Evolutionary conservation across 2,113 vertebrate species (phyloP).

Genomic region (Megatriorchis doriae): DNA sequence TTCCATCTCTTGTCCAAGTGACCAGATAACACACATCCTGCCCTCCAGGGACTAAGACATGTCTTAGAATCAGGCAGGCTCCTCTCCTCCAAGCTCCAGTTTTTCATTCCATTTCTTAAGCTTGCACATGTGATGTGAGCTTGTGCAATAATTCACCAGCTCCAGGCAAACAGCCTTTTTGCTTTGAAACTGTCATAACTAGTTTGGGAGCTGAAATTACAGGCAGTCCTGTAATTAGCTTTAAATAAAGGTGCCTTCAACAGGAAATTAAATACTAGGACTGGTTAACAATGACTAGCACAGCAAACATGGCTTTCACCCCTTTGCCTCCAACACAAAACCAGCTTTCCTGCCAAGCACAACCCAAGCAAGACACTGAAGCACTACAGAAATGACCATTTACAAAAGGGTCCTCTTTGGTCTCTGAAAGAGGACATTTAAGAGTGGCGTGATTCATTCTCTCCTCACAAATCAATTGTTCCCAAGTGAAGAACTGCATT

Average conservation of each 20-base stretch:
- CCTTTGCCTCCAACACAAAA: neutral
- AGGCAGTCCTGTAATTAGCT: conserved; percentile 15
- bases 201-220: neutral
- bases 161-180: neutral
- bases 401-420: neutral
- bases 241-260: neutral
- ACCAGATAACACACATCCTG: neutral
- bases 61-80: neutral
- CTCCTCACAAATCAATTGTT: neutral
- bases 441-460: neutral
- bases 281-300: neutral
- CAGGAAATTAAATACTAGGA: neutral
- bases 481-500: neutral
- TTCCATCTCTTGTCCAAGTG: neutral
- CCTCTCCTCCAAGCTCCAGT: neutral
- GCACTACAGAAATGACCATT: neutral
- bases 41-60: neutral
- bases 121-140: neutral
- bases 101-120: neutral
- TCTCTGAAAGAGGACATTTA: neutral
- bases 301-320: neutral
- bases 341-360: neutral
- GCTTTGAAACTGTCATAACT: neutral
- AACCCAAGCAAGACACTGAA: neutral
- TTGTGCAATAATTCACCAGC: neutral